phyloP scores from a whole-genome alignment of 2,113 vertebrate genomes.

The Charina bottae region DNA sequence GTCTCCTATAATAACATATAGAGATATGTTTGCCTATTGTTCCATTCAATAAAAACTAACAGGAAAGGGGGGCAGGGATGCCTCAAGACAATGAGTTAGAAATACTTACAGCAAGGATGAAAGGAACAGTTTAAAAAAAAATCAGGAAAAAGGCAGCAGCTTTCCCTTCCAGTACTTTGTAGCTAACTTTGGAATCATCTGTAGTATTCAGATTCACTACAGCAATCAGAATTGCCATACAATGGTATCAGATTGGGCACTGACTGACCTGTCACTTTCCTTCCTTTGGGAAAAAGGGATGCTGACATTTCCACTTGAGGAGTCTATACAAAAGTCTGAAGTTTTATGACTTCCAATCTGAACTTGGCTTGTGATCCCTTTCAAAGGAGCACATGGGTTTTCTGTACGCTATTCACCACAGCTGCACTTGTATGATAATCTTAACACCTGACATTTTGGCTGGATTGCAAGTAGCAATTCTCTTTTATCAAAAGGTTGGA shows the following conservation, averaged over 20 bases:
- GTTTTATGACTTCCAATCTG: not conserved
- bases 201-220: not conserved
- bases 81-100: not conserved
- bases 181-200: not conserved
- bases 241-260: not conserved
- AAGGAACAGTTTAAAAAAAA: not conserved
- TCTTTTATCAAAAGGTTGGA: not conserved
- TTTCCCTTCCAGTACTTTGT: not conserved
- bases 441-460: not conserved
- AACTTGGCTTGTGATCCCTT: not conserved
- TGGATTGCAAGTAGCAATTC: not conserved
- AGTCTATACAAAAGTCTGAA: not conserved
- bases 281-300: not conserved
- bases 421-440: not conserved
- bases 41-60: not conserved
- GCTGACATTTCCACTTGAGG: not conserved
- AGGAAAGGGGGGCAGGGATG: not conserved
- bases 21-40: not conserved
- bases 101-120: not conserved
- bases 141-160: not conserved
- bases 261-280: not conserved
- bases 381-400: not conserved
- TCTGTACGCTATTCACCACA: not conserved
- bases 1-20: not conserved
- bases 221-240: not conserved